These are phyloP conservation scores for Lithophane semibrunnea DNA, from an alignment of 2,888 invertebrate genomes.

Conservation along the genomic window DNA sequence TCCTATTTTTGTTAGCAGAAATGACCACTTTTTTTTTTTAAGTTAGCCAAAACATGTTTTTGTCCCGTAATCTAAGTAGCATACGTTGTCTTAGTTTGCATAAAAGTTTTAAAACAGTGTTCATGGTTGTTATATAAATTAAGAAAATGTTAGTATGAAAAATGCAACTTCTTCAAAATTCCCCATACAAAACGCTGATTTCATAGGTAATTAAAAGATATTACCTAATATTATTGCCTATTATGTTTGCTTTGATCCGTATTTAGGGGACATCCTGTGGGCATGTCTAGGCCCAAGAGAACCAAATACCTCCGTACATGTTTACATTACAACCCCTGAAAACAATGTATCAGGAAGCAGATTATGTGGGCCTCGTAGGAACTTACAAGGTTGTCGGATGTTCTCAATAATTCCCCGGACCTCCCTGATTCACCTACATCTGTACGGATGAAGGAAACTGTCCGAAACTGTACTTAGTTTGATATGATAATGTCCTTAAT, in stretches of 20 bases:
- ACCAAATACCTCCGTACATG: not conserved
- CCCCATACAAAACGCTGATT: no score
- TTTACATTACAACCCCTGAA: conserved; percentile 13
- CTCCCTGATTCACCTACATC: conserved; percentile 5
- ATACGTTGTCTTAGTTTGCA: no score
- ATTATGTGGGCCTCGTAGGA: conserved; percentile 32
- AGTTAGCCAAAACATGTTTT: no score
- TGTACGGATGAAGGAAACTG: not conserved
- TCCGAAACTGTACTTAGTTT: not conserved
- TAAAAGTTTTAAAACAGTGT: no score
- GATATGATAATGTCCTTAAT: not conserved
- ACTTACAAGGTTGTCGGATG: conserved; percentile 21
- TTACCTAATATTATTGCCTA: not conserved
- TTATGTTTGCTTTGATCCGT: conserved; percentile 3
- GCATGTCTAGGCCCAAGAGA: not conserved
- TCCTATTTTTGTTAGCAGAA: no score
- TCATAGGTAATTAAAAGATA: no score
- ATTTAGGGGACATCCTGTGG: conserved; percentile 6
- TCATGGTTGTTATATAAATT: no score
- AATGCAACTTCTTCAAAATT: no score
- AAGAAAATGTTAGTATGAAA: no score
- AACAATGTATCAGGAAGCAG: conserved; percentile 37
- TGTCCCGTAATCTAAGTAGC: no score
- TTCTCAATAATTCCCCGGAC: conserved; percentile 33
- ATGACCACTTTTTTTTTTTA: no score